These are phyloP conservation scores for Drosophila takahashii DNA, from an alignment of 1,140 invertebrate species.

Conservation along the genomic window DNA sequence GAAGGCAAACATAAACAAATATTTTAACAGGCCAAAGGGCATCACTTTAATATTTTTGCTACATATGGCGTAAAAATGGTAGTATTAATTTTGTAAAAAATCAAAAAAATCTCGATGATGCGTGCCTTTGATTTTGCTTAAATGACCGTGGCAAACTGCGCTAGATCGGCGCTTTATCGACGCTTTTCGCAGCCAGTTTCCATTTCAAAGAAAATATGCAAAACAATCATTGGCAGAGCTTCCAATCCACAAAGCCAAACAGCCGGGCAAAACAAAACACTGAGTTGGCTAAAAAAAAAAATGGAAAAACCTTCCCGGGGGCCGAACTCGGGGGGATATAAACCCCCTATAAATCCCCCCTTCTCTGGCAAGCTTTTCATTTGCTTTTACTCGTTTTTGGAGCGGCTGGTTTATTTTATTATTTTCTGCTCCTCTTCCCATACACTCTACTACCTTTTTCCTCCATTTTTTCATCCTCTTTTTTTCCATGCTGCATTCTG, in stretches of 20 bases:
- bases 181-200: not conserved
- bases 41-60: no score
- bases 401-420: slow-evolving; percentile 46
- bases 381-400: slow-evolving; percentile 32
- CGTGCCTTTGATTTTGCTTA: slow-evolving; percentile 1
- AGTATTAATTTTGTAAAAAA: not conserved
- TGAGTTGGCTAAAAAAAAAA: no score
- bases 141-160: not conserved
- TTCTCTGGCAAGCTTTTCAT: slow-evolving; percentile 20
- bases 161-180: not conserved
- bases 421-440: slow-evolving; percentile 16
- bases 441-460: not conserved
- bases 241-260: slow-evolving; percentile 43
- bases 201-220: slow-evolving; percentile 27
- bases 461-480: no score
- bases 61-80: no score
- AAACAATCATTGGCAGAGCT: slow-evolving; percentile 29
- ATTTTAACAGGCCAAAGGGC: not conserved
- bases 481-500: slow-evolving; percentile 57
- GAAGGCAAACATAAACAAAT: not conserved
- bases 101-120: not conserved
- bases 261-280: slow-evolving; percentile 3
- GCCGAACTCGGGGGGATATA: slow-evolving; percentile 5
- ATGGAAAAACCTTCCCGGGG: not conserved
- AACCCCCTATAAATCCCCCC: not conserved